Percentiles rank a stretch among this genome's conserved stretches.
phyloP scores from a whole-genome alignment of 2,113 vertebrate species.

The Haplotaxodon microlepis region DNA sequence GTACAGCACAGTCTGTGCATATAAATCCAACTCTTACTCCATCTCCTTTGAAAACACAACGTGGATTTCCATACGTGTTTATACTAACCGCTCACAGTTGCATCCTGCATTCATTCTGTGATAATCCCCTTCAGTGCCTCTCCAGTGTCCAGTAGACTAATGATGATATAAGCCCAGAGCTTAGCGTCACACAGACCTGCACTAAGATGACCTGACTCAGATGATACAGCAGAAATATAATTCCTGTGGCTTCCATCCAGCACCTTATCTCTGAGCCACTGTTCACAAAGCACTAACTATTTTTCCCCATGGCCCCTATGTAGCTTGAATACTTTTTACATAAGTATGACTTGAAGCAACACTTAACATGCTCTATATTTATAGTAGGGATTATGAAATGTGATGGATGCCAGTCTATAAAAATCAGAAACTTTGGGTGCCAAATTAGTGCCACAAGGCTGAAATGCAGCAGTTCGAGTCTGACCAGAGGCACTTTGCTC shows the following conservation, averaged over 20 bases:
- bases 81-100: neutral
- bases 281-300: neutral
- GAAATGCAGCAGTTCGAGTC: neutral
- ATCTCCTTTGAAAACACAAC: neutral
- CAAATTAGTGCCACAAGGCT: neutral
- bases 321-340: neutral
- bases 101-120: neutral
- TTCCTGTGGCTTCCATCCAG: conserved; percentile 6
- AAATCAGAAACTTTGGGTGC: neutral
- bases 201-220: conserved; percentile 21
- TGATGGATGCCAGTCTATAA: neutral
- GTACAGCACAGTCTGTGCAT: neutral
- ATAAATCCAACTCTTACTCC: neutral
- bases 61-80: neutral
- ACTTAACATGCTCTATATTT: neutral
- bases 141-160: conserved; percentile 20
- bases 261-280: neutral
- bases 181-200: conserved; percentile 25
- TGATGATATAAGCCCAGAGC: conserved; percentile 28
- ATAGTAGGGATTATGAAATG: neutral
- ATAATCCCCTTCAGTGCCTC: conserved; percentile 31
- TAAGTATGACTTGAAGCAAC: neutral
- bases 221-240: conserved; percentile 8
- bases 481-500: neutral
- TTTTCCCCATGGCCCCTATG: neutral